Evolutionary conservation across 2,888 invertebrate species (phyloP).

Genomic region (Pantelozetes paolii): DNA sequence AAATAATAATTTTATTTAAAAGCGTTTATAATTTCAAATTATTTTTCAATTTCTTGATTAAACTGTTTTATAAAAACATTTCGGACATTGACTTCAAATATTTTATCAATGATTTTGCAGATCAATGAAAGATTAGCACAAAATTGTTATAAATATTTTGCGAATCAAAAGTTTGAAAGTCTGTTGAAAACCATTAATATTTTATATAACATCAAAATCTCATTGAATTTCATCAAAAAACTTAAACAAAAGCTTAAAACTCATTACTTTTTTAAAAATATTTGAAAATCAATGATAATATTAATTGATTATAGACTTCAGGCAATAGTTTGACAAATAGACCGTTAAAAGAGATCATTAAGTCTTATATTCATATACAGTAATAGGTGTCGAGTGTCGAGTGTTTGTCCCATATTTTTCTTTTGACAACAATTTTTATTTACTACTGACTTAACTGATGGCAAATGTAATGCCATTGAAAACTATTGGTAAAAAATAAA

Average conservation of each 20-base stretch:
- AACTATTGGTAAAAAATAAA: no score
- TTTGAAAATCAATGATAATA: neutral
- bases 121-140: neutral
- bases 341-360: constrained; percentile 23
- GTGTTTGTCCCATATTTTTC: constrained; percentile 3
- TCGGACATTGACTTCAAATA: neutral
- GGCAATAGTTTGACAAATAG: constrained; percentile 14
- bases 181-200: no score
- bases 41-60: neutral
- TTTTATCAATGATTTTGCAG: neutral
- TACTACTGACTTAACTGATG: no score
- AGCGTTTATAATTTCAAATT: neutral
- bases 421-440: neutral
- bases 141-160: no score
- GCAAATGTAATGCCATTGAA: no score
- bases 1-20: neutral
- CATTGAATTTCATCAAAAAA: no score
- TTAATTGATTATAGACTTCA: constrained; percentile 16
- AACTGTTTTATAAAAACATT: neutral
- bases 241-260: no score
- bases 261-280: neutral
- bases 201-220: no score
- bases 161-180: no score
- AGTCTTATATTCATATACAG: neutral
- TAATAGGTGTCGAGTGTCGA: neutral